These are phyloP conservation scores for Vidua chalybeata DNA, from an alignment of 2,113 vertebrate genomes.

Conservation along the genomic window DNA sequence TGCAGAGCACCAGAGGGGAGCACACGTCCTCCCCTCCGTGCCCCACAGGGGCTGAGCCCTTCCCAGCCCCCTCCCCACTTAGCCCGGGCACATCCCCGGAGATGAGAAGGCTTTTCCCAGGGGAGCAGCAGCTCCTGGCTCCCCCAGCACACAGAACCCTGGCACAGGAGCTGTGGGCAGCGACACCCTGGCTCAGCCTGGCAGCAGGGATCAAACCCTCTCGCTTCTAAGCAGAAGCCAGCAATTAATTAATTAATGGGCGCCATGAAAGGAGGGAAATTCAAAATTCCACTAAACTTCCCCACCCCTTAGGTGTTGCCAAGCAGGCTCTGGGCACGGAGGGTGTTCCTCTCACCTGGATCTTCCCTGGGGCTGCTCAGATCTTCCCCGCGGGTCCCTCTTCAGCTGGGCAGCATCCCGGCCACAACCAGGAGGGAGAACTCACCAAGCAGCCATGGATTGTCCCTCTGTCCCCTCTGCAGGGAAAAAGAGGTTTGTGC, in stretches of 20 bases:
- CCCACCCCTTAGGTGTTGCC: background rate
- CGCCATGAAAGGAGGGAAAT: accelerated
- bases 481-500: background rate
- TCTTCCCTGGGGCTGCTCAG: background rate
- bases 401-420: background rate
- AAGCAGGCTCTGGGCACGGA: too few species aligned
- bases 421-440: background rate
- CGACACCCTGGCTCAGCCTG: background rate
- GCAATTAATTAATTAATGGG: accelerated
- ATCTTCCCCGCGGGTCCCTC: background rate
- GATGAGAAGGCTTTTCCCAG: background rate
- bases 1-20: accelerated
- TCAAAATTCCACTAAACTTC: accelerated
- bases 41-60: accelerated
- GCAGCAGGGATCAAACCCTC: background rate
- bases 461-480: background rate
- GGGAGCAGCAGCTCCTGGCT: background rate
- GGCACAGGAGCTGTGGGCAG: background rate
- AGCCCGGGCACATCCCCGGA: accelerated
- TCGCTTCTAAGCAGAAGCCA: background rate
- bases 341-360: background rate
- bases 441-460: accelerated
- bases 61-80: accelerated
- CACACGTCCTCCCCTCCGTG: accelerated
- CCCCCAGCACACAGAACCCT: background rate